phyloP scores from a whole-genome alignment of 2,888 invertebrate species.

The Cosmorhoe ocellata region DNA sequence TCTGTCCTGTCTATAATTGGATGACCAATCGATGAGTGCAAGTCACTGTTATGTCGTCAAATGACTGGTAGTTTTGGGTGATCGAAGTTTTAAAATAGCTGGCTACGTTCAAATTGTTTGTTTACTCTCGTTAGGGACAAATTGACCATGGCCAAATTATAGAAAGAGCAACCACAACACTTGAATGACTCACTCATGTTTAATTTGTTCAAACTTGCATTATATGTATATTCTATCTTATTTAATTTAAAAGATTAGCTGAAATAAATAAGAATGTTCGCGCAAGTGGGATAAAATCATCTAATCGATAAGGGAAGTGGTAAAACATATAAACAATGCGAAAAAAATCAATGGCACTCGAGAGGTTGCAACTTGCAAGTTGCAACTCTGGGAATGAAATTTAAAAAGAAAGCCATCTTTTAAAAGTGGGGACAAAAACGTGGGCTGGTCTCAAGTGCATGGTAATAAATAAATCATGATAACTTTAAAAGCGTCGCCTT shows the following conservation, averaged over 20 bases:
- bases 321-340: conserved; percentile 21
- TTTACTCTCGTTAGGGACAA: conserved; percentile 38
- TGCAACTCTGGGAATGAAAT: conserved; percentile 50
- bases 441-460: conserved; percentile 56
- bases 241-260: too few relatives aligned
- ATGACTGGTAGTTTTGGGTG: conserved; percentile 42
- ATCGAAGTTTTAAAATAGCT: conserved; percentile 46
- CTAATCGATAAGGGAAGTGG: conserved; percentile 8
- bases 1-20: conserved; percentile 38
- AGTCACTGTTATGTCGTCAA: conserved; percentile 51
- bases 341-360: conserved; percentile 48
- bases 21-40: conserved; percentile 47
- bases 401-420: conserved; percentile 33
- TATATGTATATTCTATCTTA: too few relatives aligned
- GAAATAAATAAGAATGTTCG: too few relatives aligned
- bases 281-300: too few relatives aligned
- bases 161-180: too few relatives aligned
- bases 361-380: conserved; percentile 53
- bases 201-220: too few relatives aligned
- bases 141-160: not conserved
- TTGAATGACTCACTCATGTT: too few relatives aligned
- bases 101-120: conserved; percentile 47
- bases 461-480: conserved; percentile 73
- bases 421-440: conserved; percentile 42
- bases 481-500: conserved; percentile 73